Conservation (phyloP, 1,140 invertebrate genomes). For the Brachionus plicatilis region DNA sequence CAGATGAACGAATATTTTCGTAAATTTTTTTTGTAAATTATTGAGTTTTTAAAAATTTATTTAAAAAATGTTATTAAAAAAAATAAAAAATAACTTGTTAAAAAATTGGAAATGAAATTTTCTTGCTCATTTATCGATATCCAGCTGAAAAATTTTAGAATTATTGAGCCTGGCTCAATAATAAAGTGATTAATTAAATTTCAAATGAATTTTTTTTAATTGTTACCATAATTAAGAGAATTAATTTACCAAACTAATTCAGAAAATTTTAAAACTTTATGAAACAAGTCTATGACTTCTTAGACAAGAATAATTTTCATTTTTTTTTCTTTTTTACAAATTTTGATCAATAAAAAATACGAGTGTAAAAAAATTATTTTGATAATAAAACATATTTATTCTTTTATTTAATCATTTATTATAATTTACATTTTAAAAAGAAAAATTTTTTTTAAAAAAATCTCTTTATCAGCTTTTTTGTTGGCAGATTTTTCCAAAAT, state of each 20-base stretch:
- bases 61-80: neutral
- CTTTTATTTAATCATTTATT: neutral
- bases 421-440: neutral
- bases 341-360: conserved; percentile 4
- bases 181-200: neutral
- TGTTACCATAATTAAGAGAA: neutral
- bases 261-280: neutral
- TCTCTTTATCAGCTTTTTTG: neutral
- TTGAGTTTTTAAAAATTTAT: neutral
- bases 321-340: neutral
- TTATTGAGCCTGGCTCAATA: neutral
- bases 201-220: neutral
- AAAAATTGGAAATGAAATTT: neutral
- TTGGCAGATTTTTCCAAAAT: neutral
- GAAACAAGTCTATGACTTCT: neutral
- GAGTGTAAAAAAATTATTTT: conserved; percentile 22
- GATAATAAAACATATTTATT: neutral
- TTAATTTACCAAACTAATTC: neutral
- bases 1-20: neutral
- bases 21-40: neutral
- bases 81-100: neutral
- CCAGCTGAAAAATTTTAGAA: neutral
- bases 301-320: neutral
- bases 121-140: neutral
- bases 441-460: neutral